Evolutionary conservation across 2,888 invertebrate genomes (phyloP).

Genomic region (Antheraea assamensis): DNA sequence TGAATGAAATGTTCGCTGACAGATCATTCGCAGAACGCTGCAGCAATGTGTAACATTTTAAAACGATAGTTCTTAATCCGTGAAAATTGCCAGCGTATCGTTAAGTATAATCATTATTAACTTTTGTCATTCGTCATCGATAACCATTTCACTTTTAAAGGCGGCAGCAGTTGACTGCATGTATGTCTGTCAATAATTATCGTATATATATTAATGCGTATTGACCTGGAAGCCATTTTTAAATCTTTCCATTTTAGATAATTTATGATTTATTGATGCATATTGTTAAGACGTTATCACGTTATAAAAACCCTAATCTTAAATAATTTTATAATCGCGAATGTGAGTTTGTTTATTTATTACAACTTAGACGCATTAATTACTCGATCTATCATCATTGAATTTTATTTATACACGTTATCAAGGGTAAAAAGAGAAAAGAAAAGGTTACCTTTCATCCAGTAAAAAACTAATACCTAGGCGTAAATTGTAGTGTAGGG

Average conservation of each 20-base stretch:
- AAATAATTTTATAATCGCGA: too few species aligned
- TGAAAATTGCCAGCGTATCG: constrained; percentile 59
- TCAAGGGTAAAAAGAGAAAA: too few species aligned
- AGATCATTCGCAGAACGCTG: constrained; percentile 21
- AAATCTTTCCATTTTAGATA: background rate
- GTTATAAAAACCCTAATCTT: too few species aligned
- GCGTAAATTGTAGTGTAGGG: too few species aligned
- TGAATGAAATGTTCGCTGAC: background rate
- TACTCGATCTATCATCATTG: too few species aligned
- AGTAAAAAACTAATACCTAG: too few species aligned
- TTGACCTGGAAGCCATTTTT: background rate
- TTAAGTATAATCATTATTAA: constrained; percentile 45
- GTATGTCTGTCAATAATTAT: background rate
- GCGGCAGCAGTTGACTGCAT: constrained; percentile 22
- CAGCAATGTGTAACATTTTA: constrained; percentile 41
- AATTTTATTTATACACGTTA: too few species aligned
- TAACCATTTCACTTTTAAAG: constrained; percentile 8
- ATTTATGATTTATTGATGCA: too few species aligned
- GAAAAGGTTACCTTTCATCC: too few species aligned
- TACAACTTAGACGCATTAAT: too few species aligned
- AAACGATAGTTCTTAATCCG: constrained; percentile 48
- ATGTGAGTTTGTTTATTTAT: too few species aligned
- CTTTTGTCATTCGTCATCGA: constrained; percentile 38
- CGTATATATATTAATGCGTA: background rate
- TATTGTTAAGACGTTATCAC: too few species aligned